Evolutionary conservation across 2,113 vertebrate species (phyloP).

Genomic region (Polyodon spathula): DNA sequence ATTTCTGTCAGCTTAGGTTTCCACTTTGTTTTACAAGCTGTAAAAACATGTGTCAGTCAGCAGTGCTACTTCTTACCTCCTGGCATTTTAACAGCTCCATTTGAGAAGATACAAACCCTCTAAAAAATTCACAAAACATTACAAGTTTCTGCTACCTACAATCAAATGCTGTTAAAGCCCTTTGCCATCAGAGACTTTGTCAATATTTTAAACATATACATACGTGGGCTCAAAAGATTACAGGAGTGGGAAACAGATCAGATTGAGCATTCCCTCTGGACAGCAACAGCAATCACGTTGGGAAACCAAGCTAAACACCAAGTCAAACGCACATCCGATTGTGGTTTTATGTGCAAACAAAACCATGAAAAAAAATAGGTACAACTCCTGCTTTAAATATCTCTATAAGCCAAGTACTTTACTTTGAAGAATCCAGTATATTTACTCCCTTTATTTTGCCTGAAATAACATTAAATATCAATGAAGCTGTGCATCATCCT

Average conservation of each 20-base stretch:
- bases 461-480: no score
- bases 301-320: not conserved
- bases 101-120: not conserved
- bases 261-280: not conserved
- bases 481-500: no score
- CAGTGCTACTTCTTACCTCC: not conserved
- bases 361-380: no score
- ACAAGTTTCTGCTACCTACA: not conserved
- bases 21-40: not conserved
- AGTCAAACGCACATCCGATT: not conserved
- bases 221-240: not conserved
- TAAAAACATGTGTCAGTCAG: not conserved
- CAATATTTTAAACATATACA: not conserved
- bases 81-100: not conserved
- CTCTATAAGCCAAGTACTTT: no score
- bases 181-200: no score
- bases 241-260: not conserved
- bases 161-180: no score
- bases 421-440: no score
- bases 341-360: no score
- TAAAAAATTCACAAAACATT: slow-evolving; percentile 2
- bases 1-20: not conserved
- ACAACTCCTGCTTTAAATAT: no score
- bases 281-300: not conserved
- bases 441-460: no score